phyloP scores from a whole-genome alignment of 2,888 invertebrate species.

The Lithophane ornitopus region DNA sequence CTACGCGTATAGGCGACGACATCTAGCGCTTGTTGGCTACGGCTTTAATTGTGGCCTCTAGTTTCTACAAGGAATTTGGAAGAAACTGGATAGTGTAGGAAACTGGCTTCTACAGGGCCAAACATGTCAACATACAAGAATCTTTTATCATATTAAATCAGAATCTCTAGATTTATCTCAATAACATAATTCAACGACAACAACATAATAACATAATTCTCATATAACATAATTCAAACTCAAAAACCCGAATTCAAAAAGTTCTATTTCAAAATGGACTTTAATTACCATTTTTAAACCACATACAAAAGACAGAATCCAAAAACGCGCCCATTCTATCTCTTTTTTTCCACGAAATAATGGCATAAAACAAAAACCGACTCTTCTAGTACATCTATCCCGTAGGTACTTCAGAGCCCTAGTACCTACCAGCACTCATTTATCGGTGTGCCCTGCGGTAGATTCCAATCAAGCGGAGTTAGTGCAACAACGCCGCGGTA shows the following conservation, averaged over 20 bases:
- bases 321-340: not conserved
- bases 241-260: not conserved
- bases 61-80: slow-evolving; percentile 54
- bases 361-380: slow-evolving; percentile 5
- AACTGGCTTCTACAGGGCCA: not conserved
- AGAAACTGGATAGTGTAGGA: slow-evolving; percentile 50
- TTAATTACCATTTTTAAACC: not conserved
- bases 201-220: no score
- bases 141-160: not conserved
- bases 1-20: slow-evolving; percentile 71
- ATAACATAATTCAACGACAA: no score
- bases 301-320: not conserved
- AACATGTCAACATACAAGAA: rapidly evolving
- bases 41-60: slow-evolving; percentile 78
- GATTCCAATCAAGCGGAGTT: slow-evolving; percentile 86
- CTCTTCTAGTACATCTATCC: slow-evolving; percentile 60
- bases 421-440: slow-evolving; percentile 73
- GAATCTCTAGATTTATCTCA: not conserved
- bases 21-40: slow-evolving; percentile 75
- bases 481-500: slow-evolving; percentile 73
- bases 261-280: not conserved
- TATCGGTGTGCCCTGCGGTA: slow-evolving; percentile 81
- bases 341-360: not conserved
- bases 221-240: no score
- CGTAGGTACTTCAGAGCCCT: slow-evolving; percentile 46